A percentile compares a stretch with the other conserved stretches of the same genome.
These are phyloP conservation scores for Mormyrus lacerda DNA, from an alignment of 2,113 vertebrate species.

Conservation along the genomic window DNA sequence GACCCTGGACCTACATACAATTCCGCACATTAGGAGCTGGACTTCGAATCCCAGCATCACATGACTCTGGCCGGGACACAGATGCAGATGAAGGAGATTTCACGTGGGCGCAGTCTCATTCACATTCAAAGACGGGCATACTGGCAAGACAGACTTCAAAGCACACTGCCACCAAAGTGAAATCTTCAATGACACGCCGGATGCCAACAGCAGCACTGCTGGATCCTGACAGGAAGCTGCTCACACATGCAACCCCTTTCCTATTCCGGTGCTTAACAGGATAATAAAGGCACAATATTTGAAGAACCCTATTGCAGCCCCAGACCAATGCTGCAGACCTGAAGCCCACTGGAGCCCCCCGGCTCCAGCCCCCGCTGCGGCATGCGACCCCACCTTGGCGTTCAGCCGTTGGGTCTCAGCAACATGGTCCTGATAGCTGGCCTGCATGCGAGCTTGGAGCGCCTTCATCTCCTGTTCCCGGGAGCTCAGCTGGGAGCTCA, in stretches of 20 bases:
- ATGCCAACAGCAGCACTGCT: not conserved
- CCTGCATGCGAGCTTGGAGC: conserved; percentile 83
- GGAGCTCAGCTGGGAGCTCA: conserved; percentile 77
- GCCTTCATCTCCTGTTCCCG: conserved; percentile 75
- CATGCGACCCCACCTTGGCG: conserved; percentile 66
- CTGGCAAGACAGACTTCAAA: not conserved
- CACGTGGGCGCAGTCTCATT: not conserved
- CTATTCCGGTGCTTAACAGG: not conserved
- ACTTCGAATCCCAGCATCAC: not conserved
- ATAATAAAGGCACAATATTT: not conserved
- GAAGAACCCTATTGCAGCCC: not conserved
- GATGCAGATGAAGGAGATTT: not conserved
- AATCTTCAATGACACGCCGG: not conserved
- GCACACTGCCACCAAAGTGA: not conserved
- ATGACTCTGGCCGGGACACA: not conserved
- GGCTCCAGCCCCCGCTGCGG: not conserved
- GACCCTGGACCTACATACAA: not conserved
- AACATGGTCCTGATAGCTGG: conserved; percentile 81
- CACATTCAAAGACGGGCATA: not conserved
- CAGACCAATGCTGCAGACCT: not conserved
- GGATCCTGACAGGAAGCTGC: not conserved
- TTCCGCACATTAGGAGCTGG: not conserved
- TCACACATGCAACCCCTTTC: not conserved
- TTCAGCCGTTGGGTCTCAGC: conserved; percentile 79
- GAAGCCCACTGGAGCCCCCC: not conserved